These are phyloP conservation scores for Lagocephalus sceleratus DNA, from an alignment of 2,797 vertebrate genomes.

Conservation along the genomic window DNA sequence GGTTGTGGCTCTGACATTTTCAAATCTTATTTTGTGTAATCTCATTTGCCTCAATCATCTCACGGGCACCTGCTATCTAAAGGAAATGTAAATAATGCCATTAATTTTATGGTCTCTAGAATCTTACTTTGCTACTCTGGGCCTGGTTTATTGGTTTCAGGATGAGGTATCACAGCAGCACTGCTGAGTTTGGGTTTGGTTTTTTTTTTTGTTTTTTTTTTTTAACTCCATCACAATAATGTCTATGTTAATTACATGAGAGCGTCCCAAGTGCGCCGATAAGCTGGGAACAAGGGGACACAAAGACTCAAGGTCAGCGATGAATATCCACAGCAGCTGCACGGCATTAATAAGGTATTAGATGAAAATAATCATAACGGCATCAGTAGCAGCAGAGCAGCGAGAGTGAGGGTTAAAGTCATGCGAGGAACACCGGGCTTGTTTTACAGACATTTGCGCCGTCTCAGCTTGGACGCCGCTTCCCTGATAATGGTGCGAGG, in stretches of 20 bases:
- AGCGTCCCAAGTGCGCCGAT: slow-evolving; percentile 73
- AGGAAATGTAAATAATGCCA: slow-evolving; percentile 75
- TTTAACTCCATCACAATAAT: slow-evolving; percentile 70
- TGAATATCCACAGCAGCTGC: slow-evolving; percentile 73
- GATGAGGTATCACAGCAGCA: slow-evolving; percentile 57
- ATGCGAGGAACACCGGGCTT: slow-evolving; percentile 45
- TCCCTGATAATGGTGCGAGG: slow-evolving; percentile 64
- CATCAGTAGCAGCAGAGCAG: slow-evolving; percentile 55
- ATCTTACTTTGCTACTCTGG: slow-evolving; percentile 61
- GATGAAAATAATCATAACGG: slow-evolving; percentile 67
- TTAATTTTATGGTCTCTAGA: slow-evolving; percentile 72
- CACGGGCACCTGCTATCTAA: slow-evolving; percentile 65
- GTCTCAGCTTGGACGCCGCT: slow-evolving; percentile 57
- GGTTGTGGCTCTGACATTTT: slow-evolving; percentile 72
- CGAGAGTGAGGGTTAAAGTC: slow-evolving; percentile 42
- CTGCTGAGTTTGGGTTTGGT: slow-evolving; percentile 34
- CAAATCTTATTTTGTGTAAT: slow-evolving; percentile 75
- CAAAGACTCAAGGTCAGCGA: slow-evolving; percentile 76
- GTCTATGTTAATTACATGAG: slow-evolving; percentile 75
- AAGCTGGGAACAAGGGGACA: slow-evolving; percentile 70
- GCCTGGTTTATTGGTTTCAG: slow-evolving; percentile 64
- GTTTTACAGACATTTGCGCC: slow-evolving; percentile 58
- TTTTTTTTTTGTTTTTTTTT: slow-evolving; percentile 33
- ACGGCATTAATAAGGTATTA: slow-evolving; percentile 67
- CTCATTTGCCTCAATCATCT: slow-evolving; percentile 73